A percentile compares a stretch with the other conserved stretches of the same genome.
phyloP scores from a whole-genome alignment of 2,797 vertebrate genomes.

The Thripadectes ignobilis region DNA sequence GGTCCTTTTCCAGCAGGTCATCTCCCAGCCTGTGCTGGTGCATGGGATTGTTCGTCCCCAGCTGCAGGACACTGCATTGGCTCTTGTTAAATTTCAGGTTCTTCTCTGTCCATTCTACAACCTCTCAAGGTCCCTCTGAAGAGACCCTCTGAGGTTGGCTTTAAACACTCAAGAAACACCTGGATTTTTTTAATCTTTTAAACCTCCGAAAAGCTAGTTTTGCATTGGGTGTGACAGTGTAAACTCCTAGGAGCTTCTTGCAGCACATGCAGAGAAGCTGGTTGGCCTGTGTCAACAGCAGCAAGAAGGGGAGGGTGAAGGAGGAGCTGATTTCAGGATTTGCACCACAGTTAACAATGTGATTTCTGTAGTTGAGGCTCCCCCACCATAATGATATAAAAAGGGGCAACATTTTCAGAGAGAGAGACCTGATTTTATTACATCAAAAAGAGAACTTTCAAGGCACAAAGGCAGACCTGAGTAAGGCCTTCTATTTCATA shows the following conservation, averaged over 20 bases:
- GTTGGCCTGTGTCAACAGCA: background rate
- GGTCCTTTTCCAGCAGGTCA: background rate
- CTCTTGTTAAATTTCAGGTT: background rate
- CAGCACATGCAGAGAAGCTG: background rate
- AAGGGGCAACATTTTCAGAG: background rate
- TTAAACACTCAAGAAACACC: background rate
- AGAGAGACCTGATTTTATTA: background rate
- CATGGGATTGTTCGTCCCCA: background rate
- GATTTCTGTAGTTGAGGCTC: background rate
- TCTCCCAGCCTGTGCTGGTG: background rate
- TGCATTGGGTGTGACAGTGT: background rate
- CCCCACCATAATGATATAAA: background rate
- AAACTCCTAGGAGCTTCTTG: background rate
- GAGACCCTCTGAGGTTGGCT: background rate
- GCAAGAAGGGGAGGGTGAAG: background rate
- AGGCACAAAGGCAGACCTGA: background rate
- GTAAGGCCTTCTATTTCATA: background rate
- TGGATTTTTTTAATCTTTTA: background rate
- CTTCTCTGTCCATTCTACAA: background rate
- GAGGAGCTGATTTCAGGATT: background rate
- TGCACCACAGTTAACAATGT: background rate
- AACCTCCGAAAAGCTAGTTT: background rate
- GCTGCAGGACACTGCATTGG: background rate
- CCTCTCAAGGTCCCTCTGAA: rapidly evolving
- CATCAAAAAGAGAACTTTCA: background rate